Evolutionary conservation across 2,113 vertebrate species (phyloP).

Genomic region (Dissostichus mawsoni): DNA sequence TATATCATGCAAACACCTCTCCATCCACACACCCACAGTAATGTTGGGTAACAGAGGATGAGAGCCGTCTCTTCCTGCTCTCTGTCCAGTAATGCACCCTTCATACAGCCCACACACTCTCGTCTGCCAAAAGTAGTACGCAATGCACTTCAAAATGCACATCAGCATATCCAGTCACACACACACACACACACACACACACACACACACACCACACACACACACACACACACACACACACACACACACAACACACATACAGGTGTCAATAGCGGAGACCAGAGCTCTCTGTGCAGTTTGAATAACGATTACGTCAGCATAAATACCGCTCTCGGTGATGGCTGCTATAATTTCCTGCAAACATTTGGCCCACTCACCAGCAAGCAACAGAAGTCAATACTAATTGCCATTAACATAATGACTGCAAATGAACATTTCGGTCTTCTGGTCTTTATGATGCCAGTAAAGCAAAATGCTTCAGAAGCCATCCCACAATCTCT

Average conservation of each 20-base stretch:
- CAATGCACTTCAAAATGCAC: conserved; percentile 45
- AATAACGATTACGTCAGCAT: conserved; percentile 54
- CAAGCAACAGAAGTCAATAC: conserved; percentile 70
- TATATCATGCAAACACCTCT: conserved; percentile 36
- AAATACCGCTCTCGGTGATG: conserved; percentile 52
- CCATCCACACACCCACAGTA: conserved; percentile 58
- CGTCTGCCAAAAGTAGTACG: conserved; percentile 46
- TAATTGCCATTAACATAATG: conserved; percentile 77
- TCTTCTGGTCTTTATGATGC: conserved; percentile 53
- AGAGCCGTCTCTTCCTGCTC: conserved; percentile 44
- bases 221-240: conserved; percentile 2
- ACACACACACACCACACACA: conserved; percentile 18
- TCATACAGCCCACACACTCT: conserved; percentile 63
- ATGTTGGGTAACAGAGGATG: conserved; percentile 25
- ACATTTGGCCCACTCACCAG: conserved; percentile 59
- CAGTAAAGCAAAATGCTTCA: conserved; percentile 61
- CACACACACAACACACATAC: conserved; percentile 17
- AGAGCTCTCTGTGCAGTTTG: conserved; percentile 15
- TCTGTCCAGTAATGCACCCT: conserved; percentile 58
- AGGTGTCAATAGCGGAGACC: conserved; percentile 30
- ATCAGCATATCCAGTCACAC: conserved; percentile 34
- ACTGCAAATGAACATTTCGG: conserved; percentile 72
- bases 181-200: conserved; percentile 1
- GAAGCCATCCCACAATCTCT: conserved; percentile 43
- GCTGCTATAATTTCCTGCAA: conserved; percentile 61